Base-by-base conservation (phyloP, 2,888 invertebrate genomes). In the Caenorhabditis sinica region DNA sequence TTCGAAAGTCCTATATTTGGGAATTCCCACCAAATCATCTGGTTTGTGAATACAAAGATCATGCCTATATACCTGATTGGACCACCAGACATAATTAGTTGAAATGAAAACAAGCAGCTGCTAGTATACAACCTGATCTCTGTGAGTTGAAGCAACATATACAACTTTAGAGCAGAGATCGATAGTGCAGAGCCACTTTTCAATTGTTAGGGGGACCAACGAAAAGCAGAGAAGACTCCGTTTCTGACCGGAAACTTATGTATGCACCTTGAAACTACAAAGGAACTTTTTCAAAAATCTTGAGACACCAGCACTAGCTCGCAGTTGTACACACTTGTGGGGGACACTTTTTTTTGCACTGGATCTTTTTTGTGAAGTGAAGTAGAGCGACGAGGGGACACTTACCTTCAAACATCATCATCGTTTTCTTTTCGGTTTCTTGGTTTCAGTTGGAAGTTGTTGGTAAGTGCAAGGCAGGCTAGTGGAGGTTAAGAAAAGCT, bases 181-280 rank as follows among this genome's bases (percentile, higher is more conserved):
- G 33, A 74, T 73, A 73, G 73, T 73, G 63, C 61, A 51, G 15
- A 8, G 23, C 49, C 43, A n/a, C 30, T 40, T 40, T 40, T 51
- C 43, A 17, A 56, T 56, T 66, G 74, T 65, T 45, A n/a, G 25
- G 17, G 20, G 33, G 13, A 28, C 40, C 40, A 13, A 65, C 65
- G 13, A 56, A 45, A 43, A 30, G 30, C 20, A 40, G 30, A 13
- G n/a, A 23, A 53, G 53, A 53, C 23, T n/a, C n/a, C 23, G 53
- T 25, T 45, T 45, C 43, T 74, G 65, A 75, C 74, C 74, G 74
- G 65, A 75, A 65, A 53, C 68, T 53, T 51, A 65, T 75, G 65
- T 40, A 51, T 74, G 51, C 65, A 65, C 74, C 56, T 75, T 66
- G 30, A 15, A 53, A 65, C 53, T 51, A 56, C 49, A 65, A 75